A percentile compares a stretch with the other conserved stretches of the same genome.
These are phyloP conservation scores for Leptopilina boulardi DNA, from an alignment of 1,140 invertebrate species.

Conservation along the genomic window DNA sequence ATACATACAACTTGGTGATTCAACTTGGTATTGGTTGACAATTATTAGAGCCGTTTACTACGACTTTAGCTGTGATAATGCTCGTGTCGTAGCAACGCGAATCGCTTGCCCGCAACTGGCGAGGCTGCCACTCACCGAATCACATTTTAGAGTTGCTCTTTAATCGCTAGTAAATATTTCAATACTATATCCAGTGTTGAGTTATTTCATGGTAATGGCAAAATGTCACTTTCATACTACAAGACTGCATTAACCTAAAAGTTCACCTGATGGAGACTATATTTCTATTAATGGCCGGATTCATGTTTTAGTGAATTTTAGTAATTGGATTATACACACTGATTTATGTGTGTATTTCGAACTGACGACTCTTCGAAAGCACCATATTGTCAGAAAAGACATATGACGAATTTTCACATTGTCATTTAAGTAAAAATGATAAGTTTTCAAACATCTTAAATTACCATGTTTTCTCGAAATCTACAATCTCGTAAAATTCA, in stretches of 20 bases:
- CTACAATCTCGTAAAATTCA: background rate
- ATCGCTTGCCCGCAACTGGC: background rate
- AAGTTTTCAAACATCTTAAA: too few relatives aligned
- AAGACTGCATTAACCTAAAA: constrained; percentile 24
- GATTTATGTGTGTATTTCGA: constrained; percentile 3
- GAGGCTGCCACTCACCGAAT: constrained; percentile 35
- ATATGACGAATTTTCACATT: too few relatives aligned
- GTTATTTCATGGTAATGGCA: background rate
- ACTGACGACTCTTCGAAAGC: background rate
- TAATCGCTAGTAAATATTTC: constrained; percentile 11
- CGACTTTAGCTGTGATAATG: constrained; percentile 5
- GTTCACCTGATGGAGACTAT: background rate
- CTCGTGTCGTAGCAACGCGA: constrained; percentile 15
- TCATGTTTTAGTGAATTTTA: background rate
- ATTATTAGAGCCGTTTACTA: constrained; percentile 30
- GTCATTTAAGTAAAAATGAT: too few relatives aligned
- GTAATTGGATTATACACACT: background rate
- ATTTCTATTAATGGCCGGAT: background rate
- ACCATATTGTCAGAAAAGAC: too few relatives aligned
- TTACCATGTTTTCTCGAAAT: background rate
- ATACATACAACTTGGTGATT: background rate
- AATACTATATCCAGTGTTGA: background rate
- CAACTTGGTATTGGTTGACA: constrained; percentile 33
- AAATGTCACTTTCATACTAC: constrained; percentile 7
- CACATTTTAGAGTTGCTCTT: constrained; percentile 5